Evolutionary conservation across 2,113 vertebrate genomes (phyloP).

Genomic region (Phainopepla nitens): DNA sequence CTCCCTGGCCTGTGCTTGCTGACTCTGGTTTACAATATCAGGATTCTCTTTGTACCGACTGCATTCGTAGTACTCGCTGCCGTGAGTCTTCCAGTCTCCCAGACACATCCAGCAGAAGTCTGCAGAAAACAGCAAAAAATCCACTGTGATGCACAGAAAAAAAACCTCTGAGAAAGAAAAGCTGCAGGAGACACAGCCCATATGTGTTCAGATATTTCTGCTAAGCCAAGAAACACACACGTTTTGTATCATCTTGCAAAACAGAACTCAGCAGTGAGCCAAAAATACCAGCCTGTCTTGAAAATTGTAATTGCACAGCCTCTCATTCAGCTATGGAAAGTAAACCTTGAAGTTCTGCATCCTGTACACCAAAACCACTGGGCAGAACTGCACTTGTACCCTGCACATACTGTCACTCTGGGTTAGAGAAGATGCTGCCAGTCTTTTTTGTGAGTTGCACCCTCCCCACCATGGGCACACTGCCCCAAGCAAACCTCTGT

Average conservation of each 20-base stretch:
- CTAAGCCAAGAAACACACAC: constrained; percentile 3
- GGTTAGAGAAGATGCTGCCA: background rate
- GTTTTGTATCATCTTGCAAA: background rate
- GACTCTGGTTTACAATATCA: constrained; percentile 99
- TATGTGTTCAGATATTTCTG: constrained; percentile 9
- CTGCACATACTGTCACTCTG: background rate
- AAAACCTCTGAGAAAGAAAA: background rate
- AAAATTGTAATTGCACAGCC: background rate
- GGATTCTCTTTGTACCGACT: constrained; percentile 99
- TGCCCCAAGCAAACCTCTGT: background rate
- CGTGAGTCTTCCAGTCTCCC: constrained; percentile 98
- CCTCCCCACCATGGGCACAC: background rate
- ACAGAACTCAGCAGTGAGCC: background rate
- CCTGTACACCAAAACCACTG: background rate
- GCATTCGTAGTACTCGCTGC: constrained; percentile 99
- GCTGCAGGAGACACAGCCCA: constrained; percentile 20
- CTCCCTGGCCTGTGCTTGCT: constrained; percentile 98
- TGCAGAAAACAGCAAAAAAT: constrained; percentile 64
- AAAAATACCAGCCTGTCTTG: constrained; percentile 2
- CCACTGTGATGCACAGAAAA: background rate
- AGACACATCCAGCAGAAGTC: constrained; percentile 99
- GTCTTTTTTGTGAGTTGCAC: background rate
- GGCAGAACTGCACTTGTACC: background rate
- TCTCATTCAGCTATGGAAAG: background rate
- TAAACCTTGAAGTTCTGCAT: background rate